These are phyloP conservation scores for Drosophila infuscata DNA, from an alignment of 2,888 invertebrate genomes.

Conservation along the genomic window DNA sequence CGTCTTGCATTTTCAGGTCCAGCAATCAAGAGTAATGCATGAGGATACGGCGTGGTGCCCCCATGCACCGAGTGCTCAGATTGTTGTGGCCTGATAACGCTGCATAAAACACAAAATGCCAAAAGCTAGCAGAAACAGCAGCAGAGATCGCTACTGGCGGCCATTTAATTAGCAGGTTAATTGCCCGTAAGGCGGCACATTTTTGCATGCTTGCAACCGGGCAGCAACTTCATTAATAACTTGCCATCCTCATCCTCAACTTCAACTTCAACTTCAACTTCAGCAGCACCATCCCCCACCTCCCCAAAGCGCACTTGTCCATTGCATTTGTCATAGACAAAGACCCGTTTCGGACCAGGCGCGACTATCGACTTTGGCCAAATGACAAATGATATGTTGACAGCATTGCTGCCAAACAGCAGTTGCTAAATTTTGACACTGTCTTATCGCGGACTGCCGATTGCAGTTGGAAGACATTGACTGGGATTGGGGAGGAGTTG, in stretches of 20 bases:
- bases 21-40: conserved; percentile 62
- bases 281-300: background rate
- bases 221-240: conserved; percentile 77
- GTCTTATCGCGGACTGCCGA: conserved; percentile 65
- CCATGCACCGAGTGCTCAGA: conserved; percentile 39
- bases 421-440: conserved; percentile 79
- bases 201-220: conserved; percentile 46
- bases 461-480: conserved; percentile 16
- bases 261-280: conserved; percentile 16
- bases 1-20: conserved; percentile 73
- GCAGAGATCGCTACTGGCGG: conserved; percentile 51
- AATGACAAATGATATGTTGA: conserved; percentile 79
- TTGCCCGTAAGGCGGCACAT: conserved; percentile 67
- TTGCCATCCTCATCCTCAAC: conserved; percentile 27
- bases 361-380: conserved; percentile 54
- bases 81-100: conserved; percentile 59
- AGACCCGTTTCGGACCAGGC: conserved; percentile 46
- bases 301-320: background rate
- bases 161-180: conserved; percentile 76
- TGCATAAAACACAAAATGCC: conserved; percentile 66
- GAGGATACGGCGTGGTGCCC: conserved; percentile 27
- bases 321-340: conserved; percentile 71
- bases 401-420: conserved; percentile 61
- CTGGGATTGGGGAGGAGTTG: background rate
- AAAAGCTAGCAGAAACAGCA: conserved; percentile 65